A percentile compares a stretch with the other conserved stretches of the same genome.
Conservation (phyloP, 2,797 vertebrate genomes). For the Falco novaeseelandiae region DNA sequence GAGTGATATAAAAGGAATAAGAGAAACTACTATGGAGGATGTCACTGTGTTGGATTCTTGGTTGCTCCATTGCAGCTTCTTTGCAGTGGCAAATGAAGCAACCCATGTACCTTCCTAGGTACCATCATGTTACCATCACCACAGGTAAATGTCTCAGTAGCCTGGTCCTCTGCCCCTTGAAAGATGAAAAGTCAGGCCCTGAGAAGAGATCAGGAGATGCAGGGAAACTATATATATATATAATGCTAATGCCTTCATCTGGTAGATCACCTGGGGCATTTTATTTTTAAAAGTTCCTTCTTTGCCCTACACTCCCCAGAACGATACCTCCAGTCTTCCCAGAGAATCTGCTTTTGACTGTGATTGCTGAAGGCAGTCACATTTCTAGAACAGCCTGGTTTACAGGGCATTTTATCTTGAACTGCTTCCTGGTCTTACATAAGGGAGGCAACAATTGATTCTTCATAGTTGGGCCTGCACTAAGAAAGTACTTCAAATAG, state of each 20-base stretch:
- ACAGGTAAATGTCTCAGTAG: background rate
- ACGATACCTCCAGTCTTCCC: fast-evolving
- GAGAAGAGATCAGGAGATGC: background rate
- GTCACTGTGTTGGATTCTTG: background rate
- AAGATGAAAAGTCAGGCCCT: background rate
- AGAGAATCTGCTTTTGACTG: background rate
- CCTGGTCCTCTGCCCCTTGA: background rate
- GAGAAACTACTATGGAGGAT: background rate
- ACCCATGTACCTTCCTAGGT: background rate
- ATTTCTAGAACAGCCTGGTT: background rate
- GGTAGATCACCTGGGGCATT: background rate
- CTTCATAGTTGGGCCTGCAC: background rate
- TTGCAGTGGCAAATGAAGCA: background rate
- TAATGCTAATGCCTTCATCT: background rate
- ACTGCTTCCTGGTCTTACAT: background rate
- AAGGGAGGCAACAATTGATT: background rate
- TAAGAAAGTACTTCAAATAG: conserved; percentile 58
- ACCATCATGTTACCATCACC: background rate
- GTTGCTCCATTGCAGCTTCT: background rate
- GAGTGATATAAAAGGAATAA: background rate
- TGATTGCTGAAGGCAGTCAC: background rate
- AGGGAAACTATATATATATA: background rate
- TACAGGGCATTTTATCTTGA: background rate
- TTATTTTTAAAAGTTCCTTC: background rate
- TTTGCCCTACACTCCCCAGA: background rate